Percentiles rank a stretch among this genome's conserved stretches.
These are phyloP conservation scores for Germaria angustata DNA, from an alignment of 2,888 invertebrate species.

Conservation along the genomic window DNA sequence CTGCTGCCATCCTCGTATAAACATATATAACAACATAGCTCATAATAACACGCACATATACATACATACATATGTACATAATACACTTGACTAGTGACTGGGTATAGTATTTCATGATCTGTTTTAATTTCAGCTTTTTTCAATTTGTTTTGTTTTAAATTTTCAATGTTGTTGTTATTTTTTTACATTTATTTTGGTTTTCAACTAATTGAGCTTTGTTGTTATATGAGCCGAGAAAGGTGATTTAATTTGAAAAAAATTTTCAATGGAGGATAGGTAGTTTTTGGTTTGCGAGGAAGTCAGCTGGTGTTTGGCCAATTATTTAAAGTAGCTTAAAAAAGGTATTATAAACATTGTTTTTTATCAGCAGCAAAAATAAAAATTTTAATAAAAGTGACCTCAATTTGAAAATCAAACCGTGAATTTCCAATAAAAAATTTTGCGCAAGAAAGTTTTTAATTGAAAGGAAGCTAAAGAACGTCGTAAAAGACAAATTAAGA, in stretches of 20 bases:
- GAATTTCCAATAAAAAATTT: conserved; percentile 8
- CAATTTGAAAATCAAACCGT: conserved; percentile 1
- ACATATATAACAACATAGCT: not conserved
- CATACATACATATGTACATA: not conserved
- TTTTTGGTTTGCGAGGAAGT: conserved; percentile 38
- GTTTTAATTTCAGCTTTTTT: conserved; percentile 41
- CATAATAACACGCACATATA: too few species aligned
- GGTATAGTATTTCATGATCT: conserved; percentile 47
- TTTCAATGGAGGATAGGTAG: not conserved
- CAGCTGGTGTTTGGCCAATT: conserved; percentile 17
- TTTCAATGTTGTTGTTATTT: conserved; percentile 1
- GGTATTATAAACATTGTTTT: not conserved
- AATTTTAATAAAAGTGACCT: conserved; percentile 20
- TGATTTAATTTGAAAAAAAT: conserved; percentile 27
- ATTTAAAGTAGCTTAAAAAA: conserved; percentile 47
- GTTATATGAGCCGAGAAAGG: conserved; percentile 53
- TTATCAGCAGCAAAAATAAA: too few species aligned
- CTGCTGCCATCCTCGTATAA: not conserved
- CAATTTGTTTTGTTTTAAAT: conserved; percentile 25
- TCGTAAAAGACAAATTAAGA: too few species aligned
- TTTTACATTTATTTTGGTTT: conserved; percentile 6
- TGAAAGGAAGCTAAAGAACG: too few species aligned
- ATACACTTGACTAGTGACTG: conserved; percentile 58
- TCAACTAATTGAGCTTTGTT: conserved; percentile 33
- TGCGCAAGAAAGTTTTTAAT: too few species aligned